A percentile compares a stretch with the other conserved stretches of the same genome.
Conservation (phyloP, 2,888 invertebrate species). For the Epicampocera succincta region DNA sequence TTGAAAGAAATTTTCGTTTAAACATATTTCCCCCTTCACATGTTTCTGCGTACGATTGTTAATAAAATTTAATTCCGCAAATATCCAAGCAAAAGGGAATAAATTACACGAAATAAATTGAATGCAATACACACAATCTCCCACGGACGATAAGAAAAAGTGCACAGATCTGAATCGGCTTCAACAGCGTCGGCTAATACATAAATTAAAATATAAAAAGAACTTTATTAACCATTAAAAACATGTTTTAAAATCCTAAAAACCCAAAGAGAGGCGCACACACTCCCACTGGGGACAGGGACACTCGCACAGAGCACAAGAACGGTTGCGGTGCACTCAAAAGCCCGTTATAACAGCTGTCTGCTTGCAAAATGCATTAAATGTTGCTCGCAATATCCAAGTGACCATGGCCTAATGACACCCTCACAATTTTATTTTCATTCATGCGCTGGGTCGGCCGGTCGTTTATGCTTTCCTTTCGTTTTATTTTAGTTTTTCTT, state of each 20-base stretch:
- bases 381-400: constrained; percentile 36
- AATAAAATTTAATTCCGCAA: constrained; percentile 47
- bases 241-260: constrained; percentile 57
- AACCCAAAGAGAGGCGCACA: constrained; percentile 2
- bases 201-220: constrained; percentile 35
- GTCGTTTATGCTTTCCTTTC: background rate
- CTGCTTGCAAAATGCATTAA: constrained; percentile 57
- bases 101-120: constrained; percentile 54
- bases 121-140: constrained; percentile 39
- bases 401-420: constrained; percentile 64
- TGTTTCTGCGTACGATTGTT: background rate
- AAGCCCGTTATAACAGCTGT: constrained; percentile 61
- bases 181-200: constrained; percentile 17
- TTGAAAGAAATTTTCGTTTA: constrained; percentile 34
- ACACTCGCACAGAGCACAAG: background rate
- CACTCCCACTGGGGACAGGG: too few relatives aligned
- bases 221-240: constrained; percentile 63
- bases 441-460: constrained; percentile 12
- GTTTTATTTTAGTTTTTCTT: background rate
- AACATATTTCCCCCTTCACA: background rate
- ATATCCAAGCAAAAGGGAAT: constrained; percentile 34
- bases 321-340: constrained; percentile 12
- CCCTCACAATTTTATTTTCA: constrained; percentile 55
- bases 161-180: constrained; percentile 3
- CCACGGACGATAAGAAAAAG: constrained; percentile 40